Base-by-base conservation (phyloP, 2,113 vertebrate species). In the Myiagra hebetior region DNA sequence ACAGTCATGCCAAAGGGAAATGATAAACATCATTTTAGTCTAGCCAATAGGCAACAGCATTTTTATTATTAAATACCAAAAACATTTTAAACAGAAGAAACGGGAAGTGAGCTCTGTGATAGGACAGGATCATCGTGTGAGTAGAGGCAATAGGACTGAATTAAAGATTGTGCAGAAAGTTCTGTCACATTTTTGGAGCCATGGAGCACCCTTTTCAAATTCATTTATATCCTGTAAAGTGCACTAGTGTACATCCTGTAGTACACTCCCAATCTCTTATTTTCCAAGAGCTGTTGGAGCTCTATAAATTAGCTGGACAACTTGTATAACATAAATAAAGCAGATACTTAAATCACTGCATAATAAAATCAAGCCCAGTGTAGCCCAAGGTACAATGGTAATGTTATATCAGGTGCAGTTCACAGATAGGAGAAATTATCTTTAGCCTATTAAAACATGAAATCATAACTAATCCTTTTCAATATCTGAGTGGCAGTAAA, bases 381-480 rank as follows among this genome's bases (percentile, higher is more conserved):
- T 63, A 82, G 77, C 81, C 81, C 6, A 16, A 87, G 85, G 84
- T 89, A 39, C 33, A 93, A 33, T 28, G 90, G 55, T 78, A 75
- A 75, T 2, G 0, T 67, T 49, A 21, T 77, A 85, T 85, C 84
- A 74, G 73, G 55, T 86, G 55, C 52, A 87, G 60, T 17, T 74
- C 60, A 30, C 30, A 72, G 85, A 91, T 35, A 73, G 0, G 27
- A 72, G 85, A 69, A 93, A 70, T 72, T 89, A 68, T 46, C 31
- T 89, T 91, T 68, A 94, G 35, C 81, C 35, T 87, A 85, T 35
- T 75, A 82, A 85, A 94, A 72, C 44, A 85, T 28, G 22, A 68
- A 91, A 35, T 68, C 11, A n/a, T 85, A 87, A 78, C 69, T 72
- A 93, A 91, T 96, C 92, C 81, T 24, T 78, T 94, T 37, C 81